Base-by-base conservation (phyloP, 2,888 invertebrate species). In the Archips crataeganus region DNA sequence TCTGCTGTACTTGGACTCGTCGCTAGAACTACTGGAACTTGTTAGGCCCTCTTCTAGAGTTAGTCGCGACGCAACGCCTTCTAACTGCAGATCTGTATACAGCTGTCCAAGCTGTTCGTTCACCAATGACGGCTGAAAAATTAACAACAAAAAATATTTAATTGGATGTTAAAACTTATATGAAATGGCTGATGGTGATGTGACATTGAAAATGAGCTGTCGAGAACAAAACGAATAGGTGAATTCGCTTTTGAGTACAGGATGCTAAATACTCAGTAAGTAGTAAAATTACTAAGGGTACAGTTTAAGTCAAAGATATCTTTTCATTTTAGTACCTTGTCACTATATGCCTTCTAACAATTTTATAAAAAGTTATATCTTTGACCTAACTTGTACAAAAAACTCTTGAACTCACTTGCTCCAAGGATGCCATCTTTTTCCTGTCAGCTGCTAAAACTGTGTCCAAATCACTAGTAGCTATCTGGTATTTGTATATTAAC, bases 51-150 rank as follows among this genome's bases (percentile, higher is more conserved):
- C 96, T 72, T 96, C 96, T 1, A 97, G 88, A 3, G 95, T 95
- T 11, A 97, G 90, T 71, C 95, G 94, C 0, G 95, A 88, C 0
- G 95, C 91, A 6, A 95, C 91, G 0, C 96, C 96, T 79, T 96
- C 95, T n/a, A 96, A 80, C 78, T 96, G 96, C 80, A 97, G 89
- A 80, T 97, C 97, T 47, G 95, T 79, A 81, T 97, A 97, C 4
- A 97, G 88, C 81, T 97, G 97, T 51, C 91, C 94, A 34, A 98
- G 85, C 85, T 97, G 97, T 71, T 97, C 96, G 82, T 97, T 97
- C 1, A 97, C 97, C 79, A 97, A 79, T 1, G 91, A 80, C 0
- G 97, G 96, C 95, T 97, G 93, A 71, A 88, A 77, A 13, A 15
- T 23, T 23, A 54, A 39, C 39, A 39, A 39, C 4, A 39, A 39